Evolutionary conservation across 37 sponge, comb jelly and placozoan species (phyloP), one percentile per base, ranked within the genome.

Genomic region (Tethya wilhelma): DNA sequence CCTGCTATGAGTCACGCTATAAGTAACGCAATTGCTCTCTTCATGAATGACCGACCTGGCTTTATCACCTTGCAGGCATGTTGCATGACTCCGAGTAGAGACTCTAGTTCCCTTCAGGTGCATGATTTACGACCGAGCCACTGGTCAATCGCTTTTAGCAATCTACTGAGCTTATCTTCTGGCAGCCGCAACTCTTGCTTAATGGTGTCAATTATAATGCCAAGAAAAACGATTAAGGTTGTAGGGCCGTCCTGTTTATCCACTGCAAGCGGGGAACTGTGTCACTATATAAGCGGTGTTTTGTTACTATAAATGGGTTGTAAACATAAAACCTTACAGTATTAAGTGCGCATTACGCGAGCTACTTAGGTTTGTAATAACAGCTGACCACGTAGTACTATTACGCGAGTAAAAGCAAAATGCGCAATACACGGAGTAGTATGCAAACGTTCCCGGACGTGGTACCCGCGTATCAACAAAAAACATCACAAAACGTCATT

Each of bases 191-290:
- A 46, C 26, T 83, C 79, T 30, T 28, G 34, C 41, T 20, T 37
- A 1, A 39, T 56, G 2, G 82, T 75, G 77, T 80, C 88, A 12
- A 87, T 59, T 19, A 43, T 23, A 25, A 87, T 81, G 2, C 78
- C 84, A 14, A 71, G 49, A 44, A 71, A 44, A 12, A 49, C 44
- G 22, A 71, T 4, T 5, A 83, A 42, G 39, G 77, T 4, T 37
- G 71, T 68, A 20, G 89, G 89, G 4, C 89, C 82, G 22, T 71
- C 81, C 44, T n/a, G 38, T 41, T 88, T 88, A 14, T 88, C 72
- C n/a, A 36, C 0, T 20, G 89, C 89, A 22, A 81, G 40, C 4
- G 89, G 89, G 28, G 83, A n/a, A n/a, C n/a, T n/a, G n/a, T n/a
- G n/a, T n/a, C n/a, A n/a, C n/a, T n/a, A n/a, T n/a, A n/a, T n/a